Conservation (phyloP, 2,888 invertebrate species). For the Liposcelis brunnea region DNA sequence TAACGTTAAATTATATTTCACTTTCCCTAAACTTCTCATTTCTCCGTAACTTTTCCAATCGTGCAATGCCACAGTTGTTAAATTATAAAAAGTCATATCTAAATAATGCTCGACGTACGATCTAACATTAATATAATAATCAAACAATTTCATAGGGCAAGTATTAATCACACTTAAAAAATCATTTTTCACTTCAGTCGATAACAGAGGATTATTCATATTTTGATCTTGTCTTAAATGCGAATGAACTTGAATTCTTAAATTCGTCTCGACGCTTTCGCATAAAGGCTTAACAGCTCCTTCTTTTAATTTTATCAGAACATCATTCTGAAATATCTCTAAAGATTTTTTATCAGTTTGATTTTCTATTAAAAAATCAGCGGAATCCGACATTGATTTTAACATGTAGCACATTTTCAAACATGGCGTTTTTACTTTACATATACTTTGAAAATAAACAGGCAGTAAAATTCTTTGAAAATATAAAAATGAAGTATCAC, state of each 20-base stretch:
- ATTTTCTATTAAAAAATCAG: not conserved
- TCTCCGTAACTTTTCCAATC: slow-evolving; percentile 96
- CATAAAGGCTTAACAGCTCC: slow-evolving; percentile 54
- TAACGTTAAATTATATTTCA: slow-evolving; percentile 62
- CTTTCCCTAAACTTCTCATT: slow-evolving; percentile 82
- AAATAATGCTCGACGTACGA: slow-evolving; percentile 70
- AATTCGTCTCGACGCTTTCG: slow-evolving; percentile 77
- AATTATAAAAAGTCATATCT: slow-evolving; percentile 88
- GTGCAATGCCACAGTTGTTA: slow-evolving; percentile 90
- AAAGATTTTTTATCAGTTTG: slow-evolving; percentile 17
- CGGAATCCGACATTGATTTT: slow-evolving; percentile 3
- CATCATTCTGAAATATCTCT: slow-evolving; percentile 14
- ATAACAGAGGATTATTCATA: too few relatives aligned
- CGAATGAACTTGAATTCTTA: slow-evolving; percentile 48
- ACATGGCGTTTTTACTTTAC: not conserved
- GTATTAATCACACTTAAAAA: slow-evolving; percentile 41
- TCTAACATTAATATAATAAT: slow-evolving; percentile 29
- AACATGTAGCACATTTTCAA: slow-evolving; percentile 2
- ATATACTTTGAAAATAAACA: slow-evolving; percentile 37
- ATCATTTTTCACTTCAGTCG: slow-evolving; percentile 28
- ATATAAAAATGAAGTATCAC: slow-evolving; percentile 60
- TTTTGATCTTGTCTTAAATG: too few relatives aligned
- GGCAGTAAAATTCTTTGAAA: slow-evolving; percentile 66
- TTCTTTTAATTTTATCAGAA: slow-evolving; percentile 30
- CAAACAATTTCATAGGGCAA: slow-evolving; percentile 35